Evolutionary conservation across 2,113 vertebrate genomes (phyloP).

Genomic region (Pan paniscus): DNA sequence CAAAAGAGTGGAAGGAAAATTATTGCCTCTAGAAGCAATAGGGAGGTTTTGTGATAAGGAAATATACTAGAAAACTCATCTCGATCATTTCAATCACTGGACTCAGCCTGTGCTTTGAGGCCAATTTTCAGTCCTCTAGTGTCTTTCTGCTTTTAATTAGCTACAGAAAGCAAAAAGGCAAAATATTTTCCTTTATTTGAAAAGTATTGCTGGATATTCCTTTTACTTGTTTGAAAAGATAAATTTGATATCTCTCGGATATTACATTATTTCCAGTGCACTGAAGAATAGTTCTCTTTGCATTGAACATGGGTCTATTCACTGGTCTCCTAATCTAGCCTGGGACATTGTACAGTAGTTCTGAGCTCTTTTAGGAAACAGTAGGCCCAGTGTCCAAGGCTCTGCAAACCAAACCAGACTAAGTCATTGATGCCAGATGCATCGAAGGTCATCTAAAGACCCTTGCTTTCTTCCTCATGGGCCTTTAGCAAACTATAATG

Average conservation of each 20-base stretch:
- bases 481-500: not conserved
- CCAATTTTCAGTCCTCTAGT: not conserved
- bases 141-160: conserved; percentile 22
- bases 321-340: not conserved
- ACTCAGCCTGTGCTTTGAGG: not conserved
- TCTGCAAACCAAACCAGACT: not conserved
- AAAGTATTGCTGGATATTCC: not conserved
- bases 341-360: not conserved
- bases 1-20: not conserved
- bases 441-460: not conserved
- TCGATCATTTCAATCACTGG: not conserved
- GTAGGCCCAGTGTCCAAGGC: not conserved
- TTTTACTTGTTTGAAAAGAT: not conserved
- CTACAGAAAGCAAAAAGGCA: not conserved
- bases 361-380: not conserved
- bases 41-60: not conserved
- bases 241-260: not conserved
- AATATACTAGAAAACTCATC: not conserved
- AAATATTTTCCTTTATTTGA: not conserved
- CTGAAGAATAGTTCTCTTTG: not conserved
- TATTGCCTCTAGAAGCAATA: not conserved
- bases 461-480: not conserved
- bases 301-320: not conserved
- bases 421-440: not conserved
- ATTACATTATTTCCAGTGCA: not conserved